Evolutionary conservation across 2,113 vertebrate species (phyloP), one percentile per base, ranked within the genome.

Genomic region (Pelobates fuscus): DNA sequence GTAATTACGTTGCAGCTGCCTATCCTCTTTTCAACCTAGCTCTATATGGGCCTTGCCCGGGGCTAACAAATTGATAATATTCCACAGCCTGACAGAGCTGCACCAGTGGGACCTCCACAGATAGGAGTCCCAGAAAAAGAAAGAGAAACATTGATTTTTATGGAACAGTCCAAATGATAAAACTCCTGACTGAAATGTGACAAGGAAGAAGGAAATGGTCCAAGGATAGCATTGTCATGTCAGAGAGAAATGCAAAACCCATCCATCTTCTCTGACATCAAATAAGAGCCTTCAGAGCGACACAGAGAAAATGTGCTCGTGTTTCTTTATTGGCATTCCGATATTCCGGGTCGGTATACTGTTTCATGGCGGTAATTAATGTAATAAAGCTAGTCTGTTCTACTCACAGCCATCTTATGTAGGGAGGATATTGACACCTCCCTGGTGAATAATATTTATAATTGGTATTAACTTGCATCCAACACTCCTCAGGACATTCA

Each of bases 141-240:
- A 77, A 67, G 55, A 61, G 27, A 44, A 77, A 68, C 73, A 67
- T 77, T 77, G 64, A 77, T 77, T 77, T 75, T 77, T 68, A 77
- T 77, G 21, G 59, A 68, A 77, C 64, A 26, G 44, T 68, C 70
- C 26, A 61, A 52, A 68, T 68, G 72, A 75, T 67, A 75, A 75
- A 67, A 67, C 54, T 60, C 15, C 72, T 67, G 72, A 75, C 54
- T 46, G 72, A 59, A 75, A 59, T 75, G 63, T 75, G 72, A 75
- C 72, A 75, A 67, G 72, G n/a, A 30, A 74, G 52, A 66, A 24
- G 27, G 32, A 74, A 66, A 74, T 66, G 30, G 63, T 66, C 52
- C 25, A 23, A 75, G 44, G 63, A 75, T 67, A 67, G 72, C 8
- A 67, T 75, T 75, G 63, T 75, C 49, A 75, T 75, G 72, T 75